Base-by-base conservation (phyloP, 2,888 invertebrate species). In the Petrolisthes cinctipes region DNA sequence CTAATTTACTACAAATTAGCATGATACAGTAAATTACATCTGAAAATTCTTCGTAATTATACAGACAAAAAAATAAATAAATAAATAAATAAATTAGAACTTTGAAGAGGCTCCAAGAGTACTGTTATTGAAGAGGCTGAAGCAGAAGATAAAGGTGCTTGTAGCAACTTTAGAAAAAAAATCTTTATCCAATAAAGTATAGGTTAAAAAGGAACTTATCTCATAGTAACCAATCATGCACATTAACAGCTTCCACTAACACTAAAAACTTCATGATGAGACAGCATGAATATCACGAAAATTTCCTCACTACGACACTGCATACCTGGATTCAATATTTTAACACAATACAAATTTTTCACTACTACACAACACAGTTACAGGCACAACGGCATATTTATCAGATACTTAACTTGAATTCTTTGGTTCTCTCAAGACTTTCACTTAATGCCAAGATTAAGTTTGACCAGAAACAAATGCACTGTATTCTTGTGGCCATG, bases 341-440 rank as follows among this genome's bases (percentile, higher is more conserved):
- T 37, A 37, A 37, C 37, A 37, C 37, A 37, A 37, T 37, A 71
- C 71, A n/a, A 71, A 9, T 37, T 37, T 61, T 14, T 71, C 71
- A 71, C 17, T n/a, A 71, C 71, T 71, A 71, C 71, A 71, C 17
- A 71, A 71, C 71, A 71, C 14, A 71, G 14, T 20, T 1, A 71
- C 71, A 71, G 71, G 71, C 71, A 71, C n/a, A 6, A 71, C 20
- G 71, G 71, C n/a, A 71, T 71, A n/a, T 71, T 14, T 71, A 71
- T 20, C 11, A 71, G 20, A 20, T 71, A n/a, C 61, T 61, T 61
- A 61, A 61, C 20, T 14, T 6, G 71, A 14, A 71, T 71, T 71
- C 71, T 20, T 20, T 71, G 71, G n/a, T 20, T 71, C 71, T 11
- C 37, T 37, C 37, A 37, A 37, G 37, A 37, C 37, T 37, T 37